phyloP scores from a whole-genome alignment of 2,113 vertebrate genomes.

The Heterotilapia buettikoferi region DNA sequence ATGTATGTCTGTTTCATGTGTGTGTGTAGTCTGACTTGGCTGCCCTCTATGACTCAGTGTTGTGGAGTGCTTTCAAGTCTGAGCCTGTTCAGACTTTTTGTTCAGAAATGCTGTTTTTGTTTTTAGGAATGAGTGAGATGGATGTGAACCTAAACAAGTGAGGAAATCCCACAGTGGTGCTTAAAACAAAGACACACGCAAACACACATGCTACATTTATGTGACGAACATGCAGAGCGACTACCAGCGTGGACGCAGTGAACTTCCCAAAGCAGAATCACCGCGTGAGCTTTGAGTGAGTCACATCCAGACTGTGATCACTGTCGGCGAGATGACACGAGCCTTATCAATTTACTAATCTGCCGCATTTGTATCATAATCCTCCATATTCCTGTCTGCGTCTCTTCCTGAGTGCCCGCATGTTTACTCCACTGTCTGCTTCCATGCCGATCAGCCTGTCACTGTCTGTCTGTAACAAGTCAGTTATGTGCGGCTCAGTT shows the following conservation, averaged over 20 bases:
- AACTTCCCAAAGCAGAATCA: background rate
- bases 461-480: background rate
- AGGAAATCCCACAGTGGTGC: background rate
- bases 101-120: background rate
- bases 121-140: background rate
- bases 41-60: conserved; percentile 8
- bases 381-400: background rate
- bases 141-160: background rate
- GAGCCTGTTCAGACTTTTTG: background rate
- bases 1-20: background rate
- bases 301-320: conserved; percentile 8
- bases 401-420: background rate
- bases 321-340: background rate
- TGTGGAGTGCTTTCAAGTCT: background rate
- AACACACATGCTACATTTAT: background rate
- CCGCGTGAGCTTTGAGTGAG: conserved; percentile 13
- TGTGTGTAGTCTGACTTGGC: background rate
- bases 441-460: background rate
- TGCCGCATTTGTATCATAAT: background rate
- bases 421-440: background rate
- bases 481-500: background rate
- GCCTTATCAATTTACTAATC: background rate
- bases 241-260: background rate
- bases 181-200: background rate
- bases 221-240: background rate